Evolutionary conservation across 1,140 invertebrate genomes (phyloP), one percentile per base, ranked within the genome.

Genomic region (Bombus waltoni): DNA sequence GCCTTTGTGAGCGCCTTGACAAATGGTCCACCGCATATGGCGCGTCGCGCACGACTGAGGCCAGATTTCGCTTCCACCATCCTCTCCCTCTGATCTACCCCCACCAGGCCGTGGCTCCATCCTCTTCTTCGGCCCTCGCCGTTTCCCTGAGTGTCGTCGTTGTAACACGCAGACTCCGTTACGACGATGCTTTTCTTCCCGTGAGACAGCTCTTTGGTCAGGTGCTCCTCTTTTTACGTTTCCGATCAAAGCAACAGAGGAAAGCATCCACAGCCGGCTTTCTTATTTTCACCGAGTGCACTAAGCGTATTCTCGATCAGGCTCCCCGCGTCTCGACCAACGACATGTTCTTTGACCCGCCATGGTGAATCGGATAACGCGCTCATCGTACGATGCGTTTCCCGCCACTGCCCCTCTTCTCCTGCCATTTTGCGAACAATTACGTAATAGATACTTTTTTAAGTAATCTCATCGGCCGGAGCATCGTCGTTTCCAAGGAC

Each of bases 31-130:
- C 81, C 91, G 91, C 93, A 93, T 94, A 91, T 93, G 93, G 93
- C 93, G 94, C 93, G 91, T 93, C 91, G 93, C 94, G 93, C 93
- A 91, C 92, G 92, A 94, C 93, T 94, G 93, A 93, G 90, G 83
- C 89, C 89, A 89, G 85, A 91, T 88, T 85, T 93, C 82, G 92
- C 81, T 87, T 92, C 93, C 93, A 91, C 92, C 85, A 91, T 91
- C 90, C 89, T 90, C 85, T 76, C 79, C 72, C 86, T 68, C 76
- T 87, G 62, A 59, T 68, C 87, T 85, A 71, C 83, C 65, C 73
- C 72, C 78, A 42, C 68, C 72, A 28, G 28, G 62, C 38, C 38
- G 22, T n/a, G 28, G n/a, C 83, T 85, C 83, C 38, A 59, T 83
- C 74, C 74, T 77, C 83, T 71, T 77, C 75, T 25, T 53, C 42